Percentiles rank a stretch among this genome's conserved stretches.
These are phyloP conservation scores for Chymomyza fuscimana DNA, from an alignment of 2,888 invertebrate species.

Conservation along the genomic window DNA sequence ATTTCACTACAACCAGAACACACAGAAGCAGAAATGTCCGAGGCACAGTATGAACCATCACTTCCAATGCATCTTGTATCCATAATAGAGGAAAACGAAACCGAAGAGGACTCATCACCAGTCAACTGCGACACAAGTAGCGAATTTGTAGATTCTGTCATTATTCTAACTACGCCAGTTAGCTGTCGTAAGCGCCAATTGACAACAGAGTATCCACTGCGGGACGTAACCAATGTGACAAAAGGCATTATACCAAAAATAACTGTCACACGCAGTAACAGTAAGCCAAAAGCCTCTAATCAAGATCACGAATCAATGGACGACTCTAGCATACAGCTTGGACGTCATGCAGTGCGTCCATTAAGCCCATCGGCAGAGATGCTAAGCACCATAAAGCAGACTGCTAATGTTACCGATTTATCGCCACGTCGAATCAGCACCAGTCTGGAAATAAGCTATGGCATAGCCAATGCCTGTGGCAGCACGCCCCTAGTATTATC, in stretches of 20 bases:
- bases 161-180: neutral
- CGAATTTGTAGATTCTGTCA: neutral
- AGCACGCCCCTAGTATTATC: neutral
- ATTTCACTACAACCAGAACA: neutral
- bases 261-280: neutral
- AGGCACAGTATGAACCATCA: neutral
- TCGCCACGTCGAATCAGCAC: neutral
- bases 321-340: neutral
- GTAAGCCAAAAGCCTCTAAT: neutral
- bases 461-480: neutral
- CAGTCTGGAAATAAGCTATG: slow-evolving; percentile 2
- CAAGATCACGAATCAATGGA: neutral
- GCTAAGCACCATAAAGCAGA: neutral
- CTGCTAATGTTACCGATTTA: neutral
- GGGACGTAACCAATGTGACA: neutral
- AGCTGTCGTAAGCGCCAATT: neutral
- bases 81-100: neutral
- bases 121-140: neutral
- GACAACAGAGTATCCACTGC: slow-evolving; percentile 1
- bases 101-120: neutral
- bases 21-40: neutral
- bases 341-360: neutral
- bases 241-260: neutral
- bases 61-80: neutral
- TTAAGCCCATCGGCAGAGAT: neutral